A percentile compares a stretch with the other conserved stretches of the same genome.
These are phyloP conservation scores for Mellivora capensis DNA, from an alignment of 2,113 vertebrate genomes.

Conservation along the genomic window DNA sequence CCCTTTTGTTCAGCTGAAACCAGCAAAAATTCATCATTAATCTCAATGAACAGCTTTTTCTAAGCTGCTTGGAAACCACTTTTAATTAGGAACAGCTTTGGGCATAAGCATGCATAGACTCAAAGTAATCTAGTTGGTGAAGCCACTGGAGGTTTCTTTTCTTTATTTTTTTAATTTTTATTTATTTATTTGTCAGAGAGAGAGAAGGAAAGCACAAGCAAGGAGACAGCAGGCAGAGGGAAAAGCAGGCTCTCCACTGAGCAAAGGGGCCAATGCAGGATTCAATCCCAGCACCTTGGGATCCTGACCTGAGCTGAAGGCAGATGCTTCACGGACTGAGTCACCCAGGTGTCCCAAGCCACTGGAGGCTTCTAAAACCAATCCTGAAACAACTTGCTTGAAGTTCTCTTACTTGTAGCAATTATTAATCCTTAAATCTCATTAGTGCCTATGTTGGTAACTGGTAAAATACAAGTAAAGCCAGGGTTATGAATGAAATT, in stretches of 20 bases:
- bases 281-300: no score
- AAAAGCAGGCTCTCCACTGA: no score
- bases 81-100: conserved; percentile 6
- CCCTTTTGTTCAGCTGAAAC: conserved; percentile 43
- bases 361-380: background rate
- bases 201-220: no score
- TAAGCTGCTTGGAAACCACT: background rate
- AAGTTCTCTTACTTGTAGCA: background rate
- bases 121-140: background rate
- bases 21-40: background rate
- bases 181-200: no score
- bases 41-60: conserved; percentile 65
- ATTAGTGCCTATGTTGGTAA: background rate
- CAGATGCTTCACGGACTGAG: no score
- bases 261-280: no score
- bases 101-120: conserved; percentile 13
- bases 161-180: no score
- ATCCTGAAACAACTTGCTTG: background rate
- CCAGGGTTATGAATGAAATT: background rate
- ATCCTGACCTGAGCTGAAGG: no score
- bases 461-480: background rate
- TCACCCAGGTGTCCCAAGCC: background rate
- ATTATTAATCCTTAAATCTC: background rate
- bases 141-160: background rate
- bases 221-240: no score